Percentiles rank a stretch among this genome's conserved stretches.
phyloP scores from a whole-genome alignment of 2,113 vertebrate genomes.

The Syrrhaptes paradoxus region DNA sequence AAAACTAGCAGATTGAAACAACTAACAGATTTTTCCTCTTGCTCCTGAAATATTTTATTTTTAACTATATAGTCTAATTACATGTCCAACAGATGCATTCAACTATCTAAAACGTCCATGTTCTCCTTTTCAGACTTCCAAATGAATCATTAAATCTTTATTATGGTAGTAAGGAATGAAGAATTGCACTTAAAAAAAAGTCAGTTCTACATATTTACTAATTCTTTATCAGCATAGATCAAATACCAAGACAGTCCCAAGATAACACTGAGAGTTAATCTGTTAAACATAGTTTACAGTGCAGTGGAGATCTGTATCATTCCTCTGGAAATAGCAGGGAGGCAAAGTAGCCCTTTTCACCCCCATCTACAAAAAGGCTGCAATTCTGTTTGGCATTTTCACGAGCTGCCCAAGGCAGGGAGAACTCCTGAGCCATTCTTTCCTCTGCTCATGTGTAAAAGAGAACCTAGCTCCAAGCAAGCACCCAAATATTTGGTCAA shows the following conservation, averaged over 20 bases:
- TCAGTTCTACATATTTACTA: background rate
- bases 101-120: background rate
- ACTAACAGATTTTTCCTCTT: background rate
- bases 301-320: background rate
- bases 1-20: background rate
- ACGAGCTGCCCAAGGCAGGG: background rate
- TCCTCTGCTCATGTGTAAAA: background rate
- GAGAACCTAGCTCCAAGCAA: background rate
- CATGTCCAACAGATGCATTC: background rate
- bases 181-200: background rate
- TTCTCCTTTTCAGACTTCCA: background rate
- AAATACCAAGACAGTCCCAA: background rate
- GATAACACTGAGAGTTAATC: background rate
- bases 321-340: background rate
- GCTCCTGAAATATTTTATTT: background rate
- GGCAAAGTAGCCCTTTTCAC: background rate
- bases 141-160: background rate
- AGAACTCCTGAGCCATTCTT: background rate
- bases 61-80: background rate
- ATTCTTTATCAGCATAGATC: background rate
- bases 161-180: background rate
- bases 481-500: background rate
- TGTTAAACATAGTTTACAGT: background rate
- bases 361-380: background rate
- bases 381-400: background rate